Evolutionary conservation across 2,888 invertebrate species (phyloP), one percentile per base, ranked within the genome.

Genomic region (Torymus auratus): DNA sequence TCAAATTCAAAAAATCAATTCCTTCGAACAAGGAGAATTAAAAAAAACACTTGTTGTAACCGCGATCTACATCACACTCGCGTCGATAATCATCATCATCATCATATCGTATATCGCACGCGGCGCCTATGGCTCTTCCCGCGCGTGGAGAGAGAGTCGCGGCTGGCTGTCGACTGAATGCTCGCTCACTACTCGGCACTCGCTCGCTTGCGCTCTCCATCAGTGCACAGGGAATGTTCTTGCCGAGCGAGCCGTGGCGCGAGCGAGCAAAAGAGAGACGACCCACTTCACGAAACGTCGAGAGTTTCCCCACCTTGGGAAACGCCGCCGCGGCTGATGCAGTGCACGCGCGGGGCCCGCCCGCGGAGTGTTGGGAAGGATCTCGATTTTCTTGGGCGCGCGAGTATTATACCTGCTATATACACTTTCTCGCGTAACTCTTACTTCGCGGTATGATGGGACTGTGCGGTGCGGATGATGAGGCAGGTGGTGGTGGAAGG

Each of bases 271-370:
- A 87, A 87, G 88, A 88, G 88, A 87, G 89, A 88, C 90, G 90
- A 90, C 90, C 90, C 89, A 90, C 90, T 90, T 90, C 88, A 79
- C 81, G 67, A 78, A 78, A 60, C 65, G 50, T n/a, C 67, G 60
- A 67, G 81, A 78, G 79, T 82, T 82, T 82, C 79, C 77, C 80
- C 78, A 82, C 80, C 80, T 80, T 76, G 80, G 71, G 76, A 80
- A 83, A 78, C n/a, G 53, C 4, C 28, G 58, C 4, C 15, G 72
- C 69, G 50, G 55, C 56, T 55, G 62, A 53, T 61, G 58, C n/a
- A 17, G 64, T 68, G 7, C 41, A 41, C 41, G 58, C 53, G 50
- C 14, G 56, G 17, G 65, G n/a, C 52, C 28, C 69, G 14, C 65
- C 23, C 52, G 55, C 41, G 55, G 67, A 53, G 41, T 17, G 28